These are phyloP conservation scores for Euplexia lucipara DNA, from an alignment of 2,888 invertebrate genomes.

Conservation along the genomic window DNA sequence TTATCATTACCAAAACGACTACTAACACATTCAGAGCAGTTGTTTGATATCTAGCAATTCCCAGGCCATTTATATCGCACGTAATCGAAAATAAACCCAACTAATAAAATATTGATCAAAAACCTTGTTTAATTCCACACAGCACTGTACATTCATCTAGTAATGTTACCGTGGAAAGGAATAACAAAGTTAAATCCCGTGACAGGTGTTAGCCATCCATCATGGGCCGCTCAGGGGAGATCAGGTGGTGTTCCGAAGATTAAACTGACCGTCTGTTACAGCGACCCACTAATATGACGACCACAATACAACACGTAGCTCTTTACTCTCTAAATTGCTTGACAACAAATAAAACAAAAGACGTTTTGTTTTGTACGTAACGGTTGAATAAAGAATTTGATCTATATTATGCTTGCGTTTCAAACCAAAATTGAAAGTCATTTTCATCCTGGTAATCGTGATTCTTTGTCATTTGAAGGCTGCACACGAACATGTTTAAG, in stretches of 20 bases:
- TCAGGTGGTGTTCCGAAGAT: slow-evolving; percentile 66
- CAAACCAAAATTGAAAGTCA: background rate
- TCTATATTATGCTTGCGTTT: slow-evolving; percentile 20
- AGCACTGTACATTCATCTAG: slow-evolving; percentile 5
- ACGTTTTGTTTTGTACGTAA: background rate
- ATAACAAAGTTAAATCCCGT: slow-evolving; percentile 61
- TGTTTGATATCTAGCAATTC: background rate
- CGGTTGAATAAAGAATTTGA: background rate
- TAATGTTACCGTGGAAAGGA: slow-evolving; percentile 33
- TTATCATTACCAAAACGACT: too few species aligned
- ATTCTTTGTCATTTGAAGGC: slow-evolving; percentile 27
- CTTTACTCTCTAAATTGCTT: background rate
- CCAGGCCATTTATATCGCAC: background rate
- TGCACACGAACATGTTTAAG: background rate
- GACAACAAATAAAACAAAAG: slow-evolving; percentile 7
- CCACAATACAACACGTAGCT: slow-evolving; percentile 37
- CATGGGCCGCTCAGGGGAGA: slow-evolving; percentile 59
- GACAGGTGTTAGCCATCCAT: slow-evolving; percentile 65
- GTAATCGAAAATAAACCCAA: slow-evolving; percentile 5
- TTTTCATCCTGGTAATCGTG: slow-evolving; percentile 5
- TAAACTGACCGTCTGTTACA: slow-evolving; percentile 52
- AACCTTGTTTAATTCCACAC: slow-evolving; percentile 21
- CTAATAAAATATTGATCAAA: slow-evolving; percentile 15
- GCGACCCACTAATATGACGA: slow-evolving; percentile 36
- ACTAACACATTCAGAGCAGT: too few species aligned